Evolutionary conservation across 2,113 vertebrate species (phyloP), one percentile per base, ranked within the genome.

Genomic region (Entosphenus tridentatus): DNA sequence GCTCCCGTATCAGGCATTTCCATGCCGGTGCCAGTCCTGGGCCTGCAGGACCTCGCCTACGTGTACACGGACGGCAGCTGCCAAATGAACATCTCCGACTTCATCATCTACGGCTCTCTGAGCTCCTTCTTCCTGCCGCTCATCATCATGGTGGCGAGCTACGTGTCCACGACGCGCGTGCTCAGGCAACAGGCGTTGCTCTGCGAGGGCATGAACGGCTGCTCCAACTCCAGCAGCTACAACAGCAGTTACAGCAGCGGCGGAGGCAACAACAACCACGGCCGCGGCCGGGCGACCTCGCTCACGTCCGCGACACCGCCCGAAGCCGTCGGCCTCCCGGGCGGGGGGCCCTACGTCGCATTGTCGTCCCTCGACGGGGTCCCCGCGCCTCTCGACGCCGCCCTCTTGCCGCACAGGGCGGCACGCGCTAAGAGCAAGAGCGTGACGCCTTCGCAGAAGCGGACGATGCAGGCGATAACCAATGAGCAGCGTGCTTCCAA

Each of bases 401-500:
- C 39, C 39, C 39, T 39, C 39, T 39, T 39, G 39, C 39, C 39
- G 39, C 39, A 39, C 39, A 39, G 39, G 39, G 39, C 39, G 39
- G 39, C 5, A 1, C 39, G 39, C 5, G 39, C 39, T 39, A 39
- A 39, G 39, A 39, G 39, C 39, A 39, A 7, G 39, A 39, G 39
- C 39, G n/a, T 21, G 21, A 65, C 62, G 62, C n/a, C 62, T 10
- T 65, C 62, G 8, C 62, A 65, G 57, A 82, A 86, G 7, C 84
- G 87, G 76, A 86, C 87, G 67, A 85, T 88, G 82, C 89, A 95
- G 80, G 89, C 89, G 57, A 89, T 97, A 78, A 90, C 81, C 80
- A 97, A 96, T 0, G 92, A 97, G 73, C 92, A 91, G 76, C 95
- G 93, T 74, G 92, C 92, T 1, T 93, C 89, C 70, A 97, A 97